Base-by-base conservation (phyloP, 2,113 vertebrate species). In the Phalacrocorax aristotelis region DNA sequence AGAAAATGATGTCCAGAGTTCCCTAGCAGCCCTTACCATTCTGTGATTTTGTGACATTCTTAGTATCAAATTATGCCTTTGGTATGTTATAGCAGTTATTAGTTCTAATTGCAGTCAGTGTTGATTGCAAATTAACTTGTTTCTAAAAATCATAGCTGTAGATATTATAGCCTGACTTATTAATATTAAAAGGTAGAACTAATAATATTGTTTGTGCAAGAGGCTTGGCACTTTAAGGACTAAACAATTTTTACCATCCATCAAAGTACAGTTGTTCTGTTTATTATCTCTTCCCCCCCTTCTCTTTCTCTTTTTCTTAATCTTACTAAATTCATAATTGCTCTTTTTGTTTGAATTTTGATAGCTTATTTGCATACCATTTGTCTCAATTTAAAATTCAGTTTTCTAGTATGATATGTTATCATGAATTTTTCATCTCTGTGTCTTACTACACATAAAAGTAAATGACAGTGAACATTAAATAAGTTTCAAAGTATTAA, bases 311-410 rank as follows among this genome's bases (percentile, higher is more conserved):
- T 76, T 64, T 81, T n/a, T 65, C 19, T 6, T 25, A 68, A 46
- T 42, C 74, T 60, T 51, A 62, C n/a, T 88, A 64, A 83, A 80
- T 87, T 70, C 3, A 42, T 61, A n/a, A 85, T 75, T 84, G 8
- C 5, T 75, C 27, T 21, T 85, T 68, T 69, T 87, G 26, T 62
- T 75, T 85, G 42, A 81, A 83, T 88, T 93, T 94, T 92, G 32
- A 61, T 95, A 27, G 62, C 7, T 66, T 94, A 92, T 95, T 97
- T 96, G 66, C 44, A 66, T 83, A 83, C 17, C 3, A 86, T 91
- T 95, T 86, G 44, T 78, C 52, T 91, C 72, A 83, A 40, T 87
- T 93, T 81, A 17, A 86, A 81, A 95, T 90, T n/a, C 15, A 70
- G 13, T 93, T 92, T 94, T 49, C 23, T 57, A 27, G 23, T 68